A percentile compares a stretch with the other conserved stretches of the same genome.
phyloP scores from a whole-genome alignment of 2,888 invertebrate genomes.

The Dysmachus trigonus region DNA sequence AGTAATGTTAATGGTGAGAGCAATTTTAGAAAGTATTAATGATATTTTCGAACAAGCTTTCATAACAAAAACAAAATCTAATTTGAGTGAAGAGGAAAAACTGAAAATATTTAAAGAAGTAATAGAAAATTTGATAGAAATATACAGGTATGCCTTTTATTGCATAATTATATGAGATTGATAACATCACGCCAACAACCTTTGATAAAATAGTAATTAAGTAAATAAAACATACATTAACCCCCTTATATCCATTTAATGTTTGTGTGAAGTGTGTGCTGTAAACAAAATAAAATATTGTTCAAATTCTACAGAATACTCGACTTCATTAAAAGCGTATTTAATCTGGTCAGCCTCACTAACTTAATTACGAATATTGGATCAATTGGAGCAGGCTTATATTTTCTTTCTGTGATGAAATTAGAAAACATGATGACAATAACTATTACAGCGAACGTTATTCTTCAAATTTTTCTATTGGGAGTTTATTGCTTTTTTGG shows the following conservation, averaged over 20 bases:
- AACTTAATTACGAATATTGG: background rate
- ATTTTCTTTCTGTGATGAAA: background rate
- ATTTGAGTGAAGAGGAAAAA: background rate
- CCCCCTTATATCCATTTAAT: background rate
- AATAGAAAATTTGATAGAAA: background rate
- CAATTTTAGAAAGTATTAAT: background rate
- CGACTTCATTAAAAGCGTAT: background rate
- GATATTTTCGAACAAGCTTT: background rate
- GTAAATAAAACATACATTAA: too few species aligned
- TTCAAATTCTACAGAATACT: background rate
- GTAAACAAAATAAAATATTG: background rate
- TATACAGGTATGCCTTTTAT: background rate
- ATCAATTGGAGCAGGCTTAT: background rate
- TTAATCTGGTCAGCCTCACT: background rate
- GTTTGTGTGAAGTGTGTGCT: background rate
- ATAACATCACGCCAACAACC: too few species aligned
- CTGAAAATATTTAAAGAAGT: background rate
- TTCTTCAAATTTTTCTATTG: background rate
- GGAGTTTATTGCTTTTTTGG: background rate
- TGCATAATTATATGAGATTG: too few species aligned
- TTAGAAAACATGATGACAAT: background rate
- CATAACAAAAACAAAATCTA: background rate
- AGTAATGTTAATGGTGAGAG: background rate
- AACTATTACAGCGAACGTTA: background rate
- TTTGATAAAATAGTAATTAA: too few species aligned